Evolutionary conservation across 2,113 vertebrate species (phyloP).

Genomic region (Sebastes fasciatus): DNA sequence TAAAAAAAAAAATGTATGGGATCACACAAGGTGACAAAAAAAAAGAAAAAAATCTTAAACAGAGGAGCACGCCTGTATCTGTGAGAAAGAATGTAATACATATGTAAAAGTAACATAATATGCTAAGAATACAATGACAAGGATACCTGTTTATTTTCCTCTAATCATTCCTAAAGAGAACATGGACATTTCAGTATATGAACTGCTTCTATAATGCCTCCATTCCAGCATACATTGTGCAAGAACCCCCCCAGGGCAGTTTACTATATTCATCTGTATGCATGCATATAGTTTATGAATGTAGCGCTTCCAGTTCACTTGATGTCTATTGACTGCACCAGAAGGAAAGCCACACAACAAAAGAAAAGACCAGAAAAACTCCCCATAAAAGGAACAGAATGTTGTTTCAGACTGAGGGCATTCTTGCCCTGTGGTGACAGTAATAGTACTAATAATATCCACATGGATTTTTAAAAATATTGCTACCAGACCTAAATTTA

Average conservation of each 20-base stretch:
- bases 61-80: not conserved
- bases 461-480: not conserved
- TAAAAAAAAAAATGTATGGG: not conserved
- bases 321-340: not conserved
- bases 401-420: not conserved
- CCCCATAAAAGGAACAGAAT: not conserved
- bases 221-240: conserved; percentile 8
- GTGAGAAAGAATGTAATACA: not conserved
- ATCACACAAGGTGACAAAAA: not conserved
- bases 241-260: conserved; percentile 1
- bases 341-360: not conserved
- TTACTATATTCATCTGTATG: not conserved
- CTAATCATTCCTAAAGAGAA: not conserved
- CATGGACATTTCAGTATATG: not conserved
- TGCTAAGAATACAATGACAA: not conserved
- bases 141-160: not conserved
- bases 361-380: not conserved
- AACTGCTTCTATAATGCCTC: conserved; percentile 7
- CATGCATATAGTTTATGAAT: not conserved
- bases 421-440: not conserved
- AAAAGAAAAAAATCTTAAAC: not conserved
- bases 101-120: not conserved
- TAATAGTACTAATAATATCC: not conserved
- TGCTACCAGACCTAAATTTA: not conserved
- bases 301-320: conserved; percentile 20